These are phyloP conservation scores for Orcinus orca DNA, from an alignment of 2,113 vertebrate genomes.

Conservation along the genomic window DNA sequence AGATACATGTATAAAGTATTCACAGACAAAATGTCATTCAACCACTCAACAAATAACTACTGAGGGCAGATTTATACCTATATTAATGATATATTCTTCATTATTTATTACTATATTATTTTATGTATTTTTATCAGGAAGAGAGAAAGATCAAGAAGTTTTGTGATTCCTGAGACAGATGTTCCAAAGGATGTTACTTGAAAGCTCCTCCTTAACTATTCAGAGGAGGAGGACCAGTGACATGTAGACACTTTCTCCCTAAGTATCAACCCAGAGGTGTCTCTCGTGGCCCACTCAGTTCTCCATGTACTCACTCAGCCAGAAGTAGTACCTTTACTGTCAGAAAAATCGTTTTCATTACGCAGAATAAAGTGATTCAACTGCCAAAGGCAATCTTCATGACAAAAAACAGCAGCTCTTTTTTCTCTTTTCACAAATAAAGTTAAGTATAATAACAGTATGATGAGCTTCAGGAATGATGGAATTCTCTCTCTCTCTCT, in stretches of 20 bases:
- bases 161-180: not conserved
- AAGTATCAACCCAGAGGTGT: not conserved
- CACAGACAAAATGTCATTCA: not conserved
- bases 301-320: not conserved
- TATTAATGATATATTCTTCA: not conserved
- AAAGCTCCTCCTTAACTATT: constrained; percentile 28
- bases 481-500: not conserved
- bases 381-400: constrained; percentile 59
- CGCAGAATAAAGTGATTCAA: constrained; percentile 22
- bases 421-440: constrained; percentile 29
- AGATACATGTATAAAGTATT: not conserved
- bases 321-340: not conserved
- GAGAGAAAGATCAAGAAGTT: not conserved
- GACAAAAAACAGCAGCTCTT: constrained; percentile 1
- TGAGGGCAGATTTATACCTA: not conserved
- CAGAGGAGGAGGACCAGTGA: not conserved
- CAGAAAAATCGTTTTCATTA: constrained; percentile 25
- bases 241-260: not conserved
- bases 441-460: constrained; percentile 52
- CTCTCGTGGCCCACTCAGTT: constrained; percentile 7
- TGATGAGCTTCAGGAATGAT: not conserved
- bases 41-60: not conserved
- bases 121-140: not conserved
- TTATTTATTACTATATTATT: not conserved
- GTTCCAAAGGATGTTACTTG: not conserved